Percentiles rank a stretch among this genome's conserved stretches.
These are phyloP conservation scores for Columba guinea DNA, from an alignment of 2,797 vertebrate genomes.

Conservation along the genomic window DNA sequence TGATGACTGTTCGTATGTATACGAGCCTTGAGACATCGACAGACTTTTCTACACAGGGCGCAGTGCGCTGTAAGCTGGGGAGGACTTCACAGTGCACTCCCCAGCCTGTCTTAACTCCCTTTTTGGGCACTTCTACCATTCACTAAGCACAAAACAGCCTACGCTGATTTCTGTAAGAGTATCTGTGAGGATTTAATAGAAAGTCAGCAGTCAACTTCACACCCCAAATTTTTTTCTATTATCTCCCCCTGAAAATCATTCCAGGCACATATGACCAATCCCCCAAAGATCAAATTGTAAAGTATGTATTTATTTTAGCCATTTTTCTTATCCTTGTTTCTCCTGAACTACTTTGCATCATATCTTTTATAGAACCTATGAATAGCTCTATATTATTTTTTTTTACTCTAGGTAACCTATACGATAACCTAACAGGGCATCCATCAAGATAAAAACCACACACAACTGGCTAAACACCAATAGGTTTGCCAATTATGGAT, in stretches of 20 bases:
- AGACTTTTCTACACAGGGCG: background rate
- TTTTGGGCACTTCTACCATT: background rate
- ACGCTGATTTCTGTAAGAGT: background rate
- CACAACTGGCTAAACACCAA: background rate
- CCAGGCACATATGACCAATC: background rate
- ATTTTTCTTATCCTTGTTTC: background rate
- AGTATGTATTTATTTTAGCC: background rate
- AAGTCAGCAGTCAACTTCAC: background rate
- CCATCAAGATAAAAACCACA: background rate
- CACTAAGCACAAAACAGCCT: background rate
- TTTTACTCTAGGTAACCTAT: background rate
- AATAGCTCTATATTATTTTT: background rate
- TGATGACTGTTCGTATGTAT: background rate
- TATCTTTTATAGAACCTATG: background rate
- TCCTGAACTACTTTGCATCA: background rate
- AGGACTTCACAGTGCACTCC: background rate
- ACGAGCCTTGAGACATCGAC: background rate
- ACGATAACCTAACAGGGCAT: background rate
- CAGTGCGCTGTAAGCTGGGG: background rate
- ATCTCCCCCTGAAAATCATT: background rate
- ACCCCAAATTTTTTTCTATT: background rate
- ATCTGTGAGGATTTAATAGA: background rate
- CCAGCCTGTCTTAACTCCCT: background rate
- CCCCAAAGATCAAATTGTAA: background rate
- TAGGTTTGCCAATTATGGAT: background rate